Evolutionary conservation across 2,797 vertebrate genomes (phyloP).

Genomic region (Alfaro cultratus): DNA sequence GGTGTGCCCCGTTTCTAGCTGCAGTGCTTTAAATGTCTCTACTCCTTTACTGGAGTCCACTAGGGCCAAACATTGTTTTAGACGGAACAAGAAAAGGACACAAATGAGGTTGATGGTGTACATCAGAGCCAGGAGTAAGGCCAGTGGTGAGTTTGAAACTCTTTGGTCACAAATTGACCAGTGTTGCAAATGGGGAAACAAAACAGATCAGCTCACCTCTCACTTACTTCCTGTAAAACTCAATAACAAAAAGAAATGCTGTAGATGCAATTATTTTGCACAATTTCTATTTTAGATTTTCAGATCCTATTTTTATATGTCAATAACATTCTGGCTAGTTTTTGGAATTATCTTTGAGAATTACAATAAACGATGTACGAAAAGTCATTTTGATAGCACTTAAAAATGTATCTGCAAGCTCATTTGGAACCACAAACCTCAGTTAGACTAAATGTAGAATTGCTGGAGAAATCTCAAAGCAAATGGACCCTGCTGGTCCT

Average conservation of each 20-base stretch:
- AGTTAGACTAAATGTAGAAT: neutral
- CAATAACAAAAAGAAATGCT: neutral
- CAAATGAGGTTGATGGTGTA: neutral
- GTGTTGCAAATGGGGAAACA: neutral
- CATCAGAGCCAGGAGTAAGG: neutral
- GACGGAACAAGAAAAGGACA: neutral
- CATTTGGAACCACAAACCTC: neutral
- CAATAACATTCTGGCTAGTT: neutral
- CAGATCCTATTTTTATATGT: neutral
- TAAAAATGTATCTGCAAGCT: neutral
- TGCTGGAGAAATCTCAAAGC: neutral
- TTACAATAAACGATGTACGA: neutral
- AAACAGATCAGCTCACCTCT: neutral
- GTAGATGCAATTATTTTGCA: neutral
- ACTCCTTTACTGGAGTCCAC: neutral
- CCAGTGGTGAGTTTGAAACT: neutral
- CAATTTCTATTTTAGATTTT: neutral
- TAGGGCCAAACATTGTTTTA: neutral
- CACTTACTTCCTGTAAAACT: neutral
- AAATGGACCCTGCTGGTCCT: neutral
- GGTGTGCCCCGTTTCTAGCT: conserved; percentile 4
- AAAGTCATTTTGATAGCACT: neutral
- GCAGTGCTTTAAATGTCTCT: neutral
- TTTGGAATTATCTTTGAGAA: neutral
- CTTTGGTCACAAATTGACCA: neutral